Percentiles rank a stretch among this genome's conserved stretches.
These are phyloP conservation scores for Anthrax anthrax DNA, from an alignment of 2,888 invertebrate species.

Conservation along the genomic window DNA sequence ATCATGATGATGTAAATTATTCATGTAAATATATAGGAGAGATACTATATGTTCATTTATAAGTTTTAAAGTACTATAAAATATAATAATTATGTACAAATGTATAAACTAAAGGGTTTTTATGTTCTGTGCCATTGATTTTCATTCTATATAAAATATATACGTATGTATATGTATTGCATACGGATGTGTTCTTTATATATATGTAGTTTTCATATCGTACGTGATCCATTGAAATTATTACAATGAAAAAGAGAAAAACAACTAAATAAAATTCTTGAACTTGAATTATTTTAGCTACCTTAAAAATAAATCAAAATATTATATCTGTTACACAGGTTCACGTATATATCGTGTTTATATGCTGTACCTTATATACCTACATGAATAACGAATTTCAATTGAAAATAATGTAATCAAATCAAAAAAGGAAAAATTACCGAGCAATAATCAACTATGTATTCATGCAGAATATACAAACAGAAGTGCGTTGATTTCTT, in stretches of 20 bases:
- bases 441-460: not conserved
- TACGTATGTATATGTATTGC: too few species aligned
- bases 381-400: not conserved
- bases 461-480: too few species aligned
- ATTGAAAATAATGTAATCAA: not conserved
- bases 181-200: too few species aligned
- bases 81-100: too few species aligned
- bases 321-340: not conserved
- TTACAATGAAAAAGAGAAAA: not conserved
- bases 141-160: too few species aligned
- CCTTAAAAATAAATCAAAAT: not conserved
- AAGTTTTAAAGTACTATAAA: too few species aligned
- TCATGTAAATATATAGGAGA: too few species aligned
- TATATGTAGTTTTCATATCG: not conserved
- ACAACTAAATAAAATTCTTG: not conserved
- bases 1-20: too few species aligned
- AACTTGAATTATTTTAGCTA: not conserved
- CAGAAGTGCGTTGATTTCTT: not conserved
- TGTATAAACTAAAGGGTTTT: too few species aligned
- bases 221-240: not conserved
- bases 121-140: too few species aligned
- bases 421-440: too few species aligned
- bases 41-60: too few species aligned
- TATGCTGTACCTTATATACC: not conserved
- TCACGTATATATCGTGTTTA: not conserved